A percentile compares a stretch with the other conserved stretches of the same genome.
These are phyloP conservation scores for Dasypus novemcinctus DNA, from an alignment of 2,113 vertebrate species.

Conservation along the genomic window DNA sequence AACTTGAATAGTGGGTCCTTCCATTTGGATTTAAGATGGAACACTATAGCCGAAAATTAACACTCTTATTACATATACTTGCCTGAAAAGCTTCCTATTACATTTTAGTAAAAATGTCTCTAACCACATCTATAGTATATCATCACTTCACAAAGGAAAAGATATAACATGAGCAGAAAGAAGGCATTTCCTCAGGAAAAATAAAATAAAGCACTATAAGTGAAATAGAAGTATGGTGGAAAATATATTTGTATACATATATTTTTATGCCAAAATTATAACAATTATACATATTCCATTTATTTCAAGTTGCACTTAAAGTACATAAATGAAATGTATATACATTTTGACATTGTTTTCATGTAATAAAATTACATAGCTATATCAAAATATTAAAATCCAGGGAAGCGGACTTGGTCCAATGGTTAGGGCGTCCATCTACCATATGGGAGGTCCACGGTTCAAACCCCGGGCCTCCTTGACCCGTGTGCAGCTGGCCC, in stretches of 20 bases:
- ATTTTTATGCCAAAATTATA: constrained; percentile 9
- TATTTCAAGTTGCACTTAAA: not conserved
- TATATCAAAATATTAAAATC: not conserved
- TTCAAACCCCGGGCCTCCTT: too few species aligned
- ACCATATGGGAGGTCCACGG: too few species aligned
- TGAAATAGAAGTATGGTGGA: not conserved
- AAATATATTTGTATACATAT: not conserved
- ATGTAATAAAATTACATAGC: not conserved
- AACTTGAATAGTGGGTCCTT: not conserved
- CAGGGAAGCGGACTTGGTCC: too few species aligned
- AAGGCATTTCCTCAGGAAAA: not conserved
- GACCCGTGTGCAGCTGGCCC: too few species aligned
- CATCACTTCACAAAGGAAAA: not conserved
- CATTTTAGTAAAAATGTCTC: not conserved
- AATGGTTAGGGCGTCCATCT: too few species aligned
- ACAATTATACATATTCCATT: not conserved
- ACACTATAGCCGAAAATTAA: not conserved
- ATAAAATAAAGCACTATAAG: not conserved
- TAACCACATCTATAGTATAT: not conserved
- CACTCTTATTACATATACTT: not conserved
- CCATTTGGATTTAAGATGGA: not conserved
- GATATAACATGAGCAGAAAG: not conserved
- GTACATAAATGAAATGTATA: not conserved
- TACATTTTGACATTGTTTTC: not conserved
- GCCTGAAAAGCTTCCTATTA: not conserved